These are phyloP conservation scores for Muntiacus muntjak DNA, from an alignment of 2,113 vertebrate genomes.

Conservation along the genomic window DNA sequence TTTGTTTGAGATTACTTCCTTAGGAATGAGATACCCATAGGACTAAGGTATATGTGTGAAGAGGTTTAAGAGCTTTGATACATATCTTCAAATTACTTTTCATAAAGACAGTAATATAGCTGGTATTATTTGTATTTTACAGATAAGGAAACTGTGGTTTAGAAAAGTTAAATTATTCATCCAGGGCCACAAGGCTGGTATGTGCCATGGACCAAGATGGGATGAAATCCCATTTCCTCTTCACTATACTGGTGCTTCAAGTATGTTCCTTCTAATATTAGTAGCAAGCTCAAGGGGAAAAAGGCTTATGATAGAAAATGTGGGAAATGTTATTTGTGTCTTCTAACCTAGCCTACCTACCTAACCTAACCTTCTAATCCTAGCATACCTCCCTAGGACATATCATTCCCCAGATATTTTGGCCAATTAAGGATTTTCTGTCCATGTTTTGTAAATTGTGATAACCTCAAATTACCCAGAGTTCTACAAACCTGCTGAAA, in stretches of 20 bases:
- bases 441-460: not conserved
- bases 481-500: not conserved
- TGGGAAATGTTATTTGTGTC: not conserved
- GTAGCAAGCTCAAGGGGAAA: not conserved
- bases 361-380: not conserved
- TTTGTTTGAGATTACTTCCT: not conserved
- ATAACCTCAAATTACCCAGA: not conserved
- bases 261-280: not conserved
- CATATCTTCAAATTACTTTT: constrained; percentile 1
- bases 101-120: not conserved
- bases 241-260: not conserved
- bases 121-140: not conserved
- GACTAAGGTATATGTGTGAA: not conserved
- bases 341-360: not conserved
- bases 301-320: not conserved
- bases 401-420: not conserved
- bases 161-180: not conserved
- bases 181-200: not conserved
- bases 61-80: not conserved
- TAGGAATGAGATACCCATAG: not conserved
- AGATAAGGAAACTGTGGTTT: constrained; percentile 5
- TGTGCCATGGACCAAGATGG: not conserved
- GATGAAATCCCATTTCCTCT: not conserved
- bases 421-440: not conserved
- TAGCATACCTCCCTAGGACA: not conserved